phyloP scores from a whole-genome alignment of 2,888 invertebrate species.

The Onchidella celtica region DNA sequence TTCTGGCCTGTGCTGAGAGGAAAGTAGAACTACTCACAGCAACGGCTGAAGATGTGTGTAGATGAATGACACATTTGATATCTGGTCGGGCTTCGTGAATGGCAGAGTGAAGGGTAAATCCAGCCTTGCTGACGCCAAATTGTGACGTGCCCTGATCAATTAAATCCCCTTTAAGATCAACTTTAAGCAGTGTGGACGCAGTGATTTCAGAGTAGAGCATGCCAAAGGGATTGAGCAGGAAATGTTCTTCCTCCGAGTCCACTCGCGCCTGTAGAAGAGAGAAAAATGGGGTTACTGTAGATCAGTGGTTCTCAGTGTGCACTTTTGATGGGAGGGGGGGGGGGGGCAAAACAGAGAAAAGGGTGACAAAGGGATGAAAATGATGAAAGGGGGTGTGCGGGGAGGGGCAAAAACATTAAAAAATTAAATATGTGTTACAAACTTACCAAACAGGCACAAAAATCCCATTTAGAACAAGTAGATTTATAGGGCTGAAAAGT shows the following conservation, averaged over 20 bases:
- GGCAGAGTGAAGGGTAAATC: constrained; percentile 95
- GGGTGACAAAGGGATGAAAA: no score
- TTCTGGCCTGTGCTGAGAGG: no score
- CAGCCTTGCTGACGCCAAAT: constrained; percentile 89
- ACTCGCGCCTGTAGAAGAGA: neutral
- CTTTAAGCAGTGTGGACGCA: constrained; percentile 73
- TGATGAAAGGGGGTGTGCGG: no score
- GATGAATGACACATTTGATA: constrained; percentile 96
- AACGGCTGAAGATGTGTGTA: constrained; percentile 93
- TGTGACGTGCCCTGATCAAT: constrained; percentile 91
- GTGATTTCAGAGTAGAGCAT: constrained; percentile 92
- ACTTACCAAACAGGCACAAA: no score
- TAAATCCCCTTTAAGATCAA: constrained; percentile 81
- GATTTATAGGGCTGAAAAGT: no score
- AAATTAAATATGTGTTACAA: no score
- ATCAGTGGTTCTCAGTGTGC: no score
- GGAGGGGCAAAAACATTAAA: no score
- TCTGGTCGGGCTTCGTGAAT: constrained; percentile 98
- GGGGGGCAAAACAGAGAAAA: no score
- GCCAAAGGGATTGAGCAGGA: constrained; percentile 97
- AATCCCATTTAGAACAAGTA: no score
- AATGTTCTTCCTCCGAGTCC: constrained; percentile 93
- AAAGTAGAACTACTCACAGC: constrained; percentile 90
- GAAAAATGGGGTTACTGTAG: neutral
- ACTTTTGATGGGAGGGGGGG: no score